Evolutionary conservation across 2,113 vertebrate species (phyloP).

Genomic region (Rhineura floridana): DNA sequence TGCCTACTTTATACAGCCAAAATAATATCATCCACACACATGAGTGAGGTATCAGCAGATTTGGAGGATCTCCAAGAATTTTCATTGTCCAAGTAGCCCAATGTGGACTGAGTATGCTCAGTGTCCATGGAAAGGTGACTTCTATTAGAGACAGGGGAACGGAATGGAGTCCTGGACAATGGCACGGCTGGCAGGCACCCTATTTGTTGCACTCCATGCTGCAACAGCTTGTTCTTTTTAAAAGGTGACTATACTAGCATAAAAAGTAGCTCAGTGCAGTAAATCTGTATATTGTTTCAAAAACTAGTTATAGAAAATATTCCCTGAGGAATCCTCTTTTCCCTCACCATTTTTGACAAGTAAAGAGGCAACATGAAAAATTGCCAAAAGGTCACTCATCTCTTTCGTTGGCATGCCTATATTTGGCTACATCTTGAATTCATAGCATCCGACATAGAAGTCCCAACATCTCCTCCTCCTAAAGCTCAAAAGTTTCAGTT

Average conservation of each 20-base stretch:
- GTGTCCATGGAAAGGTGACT: not conserved
- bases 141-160: not conserved
- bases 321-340: not conserved
- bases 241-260: not conserved
- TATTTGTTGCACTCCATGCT: not conserved
- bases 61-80: too few relatives aligned
- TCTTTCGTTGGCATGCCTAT: not conserved
- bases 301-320: not conserved
- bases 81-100: not conserved
- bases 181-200: too few relatives aligned
- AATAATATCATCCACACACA: not conserved
- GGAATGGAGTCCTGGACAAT: not conserved
- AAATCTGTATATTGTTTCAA: not conserved
- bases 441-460: not conserved
- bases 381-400: not conserved
- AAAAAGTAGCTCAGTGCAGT: not conserved
- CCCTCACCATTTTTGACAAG: not conserved
- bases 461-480: fast-evolving
- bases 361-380: not conserved
- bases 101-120: not conserved
- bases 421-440: fast-evolving
- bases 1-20: not conserved
- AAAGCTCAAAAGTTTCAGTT: not conserved
- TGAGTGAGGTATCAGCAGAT: not conserved
- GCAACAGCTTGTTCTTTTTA: not conserved